A percentile compares a stretch with the other conserved stretches of the same genome.
phyloP scores from a whole-genome alignment of 1,140 invertebrate genomes.

The Bombus confusus region DNA sequence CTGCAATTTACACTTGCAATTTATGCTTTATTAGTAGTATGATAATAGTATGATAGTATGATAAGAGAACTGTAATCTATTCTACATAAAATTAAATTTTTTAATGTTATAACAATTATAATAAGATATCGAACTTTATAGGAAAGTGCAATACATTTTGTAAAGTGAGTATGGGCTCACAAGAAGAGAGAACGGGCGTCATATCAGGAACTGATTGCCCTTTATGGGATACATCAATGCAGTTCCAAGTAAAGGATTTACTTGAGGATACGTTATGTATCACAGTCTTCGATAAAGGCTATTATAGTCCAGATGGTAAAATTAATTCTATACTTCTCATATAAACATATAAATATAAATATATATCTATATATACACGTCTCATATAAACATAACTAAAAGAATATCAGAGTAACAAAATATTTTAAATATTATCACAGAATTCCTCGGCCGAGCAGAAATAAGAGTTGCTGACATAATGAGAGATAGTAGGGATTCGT shows the following conservation, averaged over 20 bases:
- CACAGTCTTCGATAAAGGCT: constrained; percentile 90
- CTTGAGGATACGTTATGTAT: constrained; percentile 89
- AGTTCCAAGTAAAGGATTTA: constrained; percentile 90
- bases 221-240: constrained; percentile 92
- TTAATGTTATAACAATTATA: not conserved
- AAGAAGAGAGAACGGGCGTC: constrained; percentile 88
- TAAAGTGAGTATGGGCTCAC: constrained; percentile 90
- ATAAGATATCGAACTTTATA: constrained; percentile 52
- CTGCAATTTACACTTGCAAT: constrained; percentile 1
- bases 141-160: constrained; percentile 87
- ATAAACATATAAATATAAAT: not conserved
- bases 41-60: no score
- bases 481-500: constrained; percentile 84
- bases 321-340: constrained; percentile 4
- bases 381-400: not conserved
- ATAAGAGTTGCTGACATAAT: constrained; percentile 87
- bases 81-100: not conserved
- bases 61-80: not conserved
- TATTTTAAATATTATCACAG: constrained; percentile 77
- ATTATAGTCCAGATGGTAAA: constrained; percentile 90
- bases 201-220: constrained; percentile 84
- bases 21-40: constrained; percentile 16
- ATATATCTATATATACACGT: no score
- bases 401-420: constrained; percentile 14
- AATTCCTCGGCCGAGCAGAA: constrained; percentile 91